Evolutionary conservation across 2,113 vertebrate species (phyloP).

Genomic region (Odobenus rosmarus): DNA sequence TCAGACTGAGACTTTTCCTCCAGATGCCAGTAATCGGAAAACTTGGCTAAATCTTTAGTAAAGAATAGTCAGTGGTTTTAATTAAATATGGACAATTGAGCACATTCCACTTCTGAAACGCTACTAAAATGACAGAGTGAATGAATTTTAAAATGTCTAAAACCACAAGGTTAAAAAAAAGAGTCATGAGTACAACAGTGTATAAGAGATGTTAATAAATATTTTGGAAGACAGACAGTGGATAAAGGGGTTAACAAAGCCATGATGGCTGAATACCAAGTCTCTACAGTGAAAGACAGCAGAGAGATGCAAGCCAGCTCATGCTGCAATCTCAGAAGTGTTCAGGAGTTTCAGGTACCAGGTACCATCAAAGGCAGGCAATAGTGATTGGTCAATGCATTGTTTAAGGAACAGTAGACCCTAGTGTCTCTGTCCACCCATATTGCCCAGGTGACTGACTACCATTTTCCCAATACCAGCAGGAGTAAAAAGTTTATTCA

Average conservation of each 20-base stretch:
- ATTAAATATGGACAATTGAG: not conserved
- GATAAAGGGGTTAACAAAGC: not conserved
- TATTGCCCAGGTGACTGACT: not conserved
- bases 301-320: not conserved
- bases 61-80: not conserved
- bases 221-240: not conserved
- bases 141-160: not conserved
- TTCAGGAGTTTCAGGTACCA: not conserved
- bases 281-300: not conserved
- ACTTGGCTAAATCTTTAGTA: not conserved
- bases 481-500: not conserved
- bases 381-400: not conserved
- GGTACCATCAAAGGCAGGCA: not conserved
- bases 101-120: not conserved
- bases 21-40: not conserved
- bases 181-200: not conserved
- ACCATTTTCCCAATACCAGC: not conserved
- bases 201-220: not conserved
- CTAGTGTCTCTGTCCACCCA: not conserved
- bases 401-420: not conserved
- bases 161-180: not conserved
- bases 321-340: not conserved
- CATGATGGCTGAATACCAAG: not conserved
- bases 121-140: not conserved
- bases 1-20: not conserved